Conservation (phyloP, 2,797 vertebrate species). For the Bucorvus abyssinicus region DNA sequence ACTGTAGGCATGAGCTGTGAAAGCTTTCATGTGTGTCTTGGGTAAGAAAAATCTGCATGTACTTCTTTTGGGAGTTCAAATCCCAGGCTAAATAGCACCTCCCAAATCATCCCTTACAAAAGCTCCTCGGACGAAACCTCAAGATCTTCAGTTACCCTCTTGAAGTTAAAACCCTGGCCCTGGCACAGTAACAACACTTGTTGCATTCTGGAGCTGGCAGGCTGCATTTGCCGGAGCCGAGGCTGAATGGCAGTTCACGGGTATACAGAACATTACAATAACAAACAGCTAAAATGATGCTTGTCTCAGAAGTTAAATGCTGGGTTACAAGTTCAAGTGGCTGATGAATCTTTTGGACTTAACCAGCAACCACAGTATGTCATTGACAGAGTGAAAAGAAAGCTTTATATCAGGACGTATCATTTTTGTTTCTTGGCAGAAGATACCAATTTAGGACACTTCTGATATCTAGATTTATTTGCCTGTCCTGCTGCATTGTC, state of each 20-base stretch:
- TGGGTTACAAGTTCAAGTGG: conserved; percentile 12
- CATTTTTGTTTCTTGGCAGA: background rate
- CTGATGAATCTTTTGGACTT: conserved; percentile 25
- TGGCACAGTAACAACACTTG: background rate
- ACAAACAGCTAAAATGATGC: background rate
- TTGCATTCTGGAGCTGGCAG: background rate
- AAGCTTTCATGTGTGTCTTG: background rate
- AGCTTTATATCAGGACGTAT: background rate
- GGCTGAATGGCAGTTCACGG: background rate
- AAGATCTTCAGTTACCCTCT: background rate
- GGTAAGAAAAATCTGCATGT: background rate
- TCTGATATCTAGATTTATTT: background rate
- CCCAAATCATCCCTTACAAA: background rate
- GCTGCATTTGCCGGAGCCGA: background rate
- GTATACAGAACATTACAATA: background rate
- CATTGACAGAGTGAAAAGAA: background rate
- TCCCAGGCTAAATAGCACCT: background rate
- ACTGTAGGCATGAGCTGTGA: background rate
- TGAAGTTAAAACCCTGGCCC: conserved; percentile 23
- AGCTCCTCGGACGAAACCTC: background rate
- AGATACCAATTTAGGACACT: background rate
- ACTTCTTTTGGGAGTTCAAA: background rate
- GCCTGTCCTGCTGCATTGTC: background rate
- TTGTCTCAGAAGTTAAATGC: conserved; percentile 34
- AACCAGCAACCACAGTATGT: background rate